These are phyloP conservation scores for Eupristina koningsbergeri DNA, from an alignment of 1,140 invertebrate genomes.

Conservation along the genomic window DNA sequence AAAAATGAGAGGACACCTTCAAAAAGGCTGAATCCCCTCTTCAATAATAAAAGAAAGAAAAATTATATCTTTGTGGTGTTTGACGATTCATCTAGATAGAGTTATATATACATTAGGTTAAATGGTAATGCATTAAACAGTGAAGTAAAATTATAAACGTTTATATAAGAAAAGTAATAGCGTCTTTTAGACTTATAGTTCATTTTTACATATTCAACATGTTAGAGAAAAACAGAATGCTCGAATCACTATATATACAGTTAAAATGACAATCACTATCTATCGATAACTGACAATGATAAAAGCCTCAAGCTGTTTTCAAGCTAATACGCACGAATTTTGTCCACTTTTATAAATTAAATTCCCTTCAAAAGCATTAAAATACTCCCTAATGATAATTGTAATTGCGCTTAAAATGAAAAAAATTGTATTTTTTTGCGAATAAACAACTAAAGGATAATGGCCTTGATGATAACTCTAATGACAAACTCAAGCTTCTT, in stretches of 20 bases:
- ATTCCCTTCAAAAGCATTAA: slow-evolving; percentile 4
- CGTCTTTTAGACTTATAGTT: slow-evolving; percentile 59
- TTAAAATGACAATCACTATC: slow-evolving; percentile 72
- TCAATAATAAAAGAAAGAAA: slow-evolving; percentile 52
- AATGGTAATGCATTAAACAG: slow-evolving; percentile 43
- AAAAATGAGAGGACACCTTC: slow-evolving; percentile 48
- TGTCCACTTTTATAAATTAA: slow-evolving; percentile 41
- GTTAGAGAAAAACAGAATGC: slow-evolving; percentile 25
- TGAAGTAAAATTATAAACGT: slow-evolving; percentile 54
- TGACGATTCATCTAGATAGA: slow-evolving; percentile 42
- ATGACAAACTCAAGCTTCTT: not conserved
- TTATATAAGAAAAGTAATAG: slow-evolving; percentile 56
- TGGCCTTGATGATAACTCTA: slow-evolving; percentile 22
- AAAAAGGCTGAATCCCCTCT: slow-evolving; percentile 49
- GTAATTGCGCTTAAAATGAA: slow-evolving; percentile 27
- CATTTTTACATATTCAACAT: slow-evolving; percentile 58
- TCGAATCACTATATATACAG: slow-evolving; percentile 60
- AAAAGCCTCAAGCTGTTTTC: slow-evolving; percentile 60
- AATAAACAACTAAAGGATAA: not conserved
- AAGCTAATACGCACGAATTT: slow-evolving; percentile 60
- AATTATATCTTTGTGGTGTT: slow-evolving; percentile 48
- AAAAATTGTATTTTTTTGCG: slow-evolving; percentile 24
- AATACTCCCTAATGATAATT: slow-evolving; percentile 5
- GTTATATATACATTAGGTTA: slow-evolving; percentile 35
- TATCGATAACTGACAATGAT: slow-evolving; percentile 62